Evolutionary conservation across 30 jellyfish, hydroid and myxozoan genomes (phyloP).

Genomic region (Aurelia aurita): DNA sequence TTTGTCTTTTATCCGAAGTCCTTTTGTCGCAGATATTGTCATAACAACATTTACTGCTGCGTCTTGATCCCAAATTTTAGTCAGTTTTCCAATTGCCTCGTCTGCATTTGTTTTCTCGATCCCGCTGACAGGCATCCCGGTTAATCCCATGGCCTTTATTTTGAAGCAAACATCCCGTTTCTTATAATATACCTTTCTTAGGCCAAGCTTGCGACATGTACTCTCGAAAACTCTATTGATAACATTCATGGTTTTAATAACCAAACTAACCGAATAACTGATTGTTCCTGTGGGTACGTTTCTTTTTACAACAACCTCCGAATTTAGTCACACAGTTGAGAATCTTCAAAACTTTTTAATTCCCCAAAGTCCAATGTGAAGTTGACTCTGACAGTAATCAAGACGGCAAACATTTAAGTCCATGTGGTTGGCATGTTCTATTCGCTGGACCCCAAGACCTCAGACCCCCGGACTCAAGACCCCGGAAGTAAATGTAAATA

Average conservation of each 20-base stretch:
- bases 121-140: conserved; percentile 45
- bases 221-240: conserved; percentile 12
- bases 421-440: no score
- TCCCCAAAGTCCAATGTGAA: no score
- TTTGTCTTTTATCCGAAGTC: conserved; percentile 45
- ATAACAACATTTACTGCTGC: conserved; percentile 44
- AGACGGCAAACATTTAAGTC: no score
- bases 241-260: background rate
- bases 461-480: no score
- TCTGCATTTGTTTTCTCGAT: conserved; percentile 1
- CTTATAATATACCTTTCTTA: conserved; percentile 28
- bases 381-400: no score
- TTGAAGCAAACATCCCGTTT: conserved; percentile 31
- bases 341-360: no score
- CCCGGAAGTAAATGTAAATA: no score
- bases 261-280: no score
- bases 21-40: conserved; percentile 56
- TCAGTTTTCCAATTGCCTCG: conserved; percentile 42
- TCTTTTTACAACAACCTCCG: no score
- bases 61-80: conserved; percentile 34
- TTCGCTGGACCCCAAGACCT: no score
- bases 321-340: no score
- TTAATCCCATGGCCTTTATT: conserved; percentile 55
- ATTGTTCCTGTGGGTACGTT: no score
- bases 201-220: conserved; percentile 33